Evolutionary conservation across 2,888 invertebrate genomes (phyloP), one percentile per base, ranked within the genome.

Genomic region (Mimas tiliae): DNA sequence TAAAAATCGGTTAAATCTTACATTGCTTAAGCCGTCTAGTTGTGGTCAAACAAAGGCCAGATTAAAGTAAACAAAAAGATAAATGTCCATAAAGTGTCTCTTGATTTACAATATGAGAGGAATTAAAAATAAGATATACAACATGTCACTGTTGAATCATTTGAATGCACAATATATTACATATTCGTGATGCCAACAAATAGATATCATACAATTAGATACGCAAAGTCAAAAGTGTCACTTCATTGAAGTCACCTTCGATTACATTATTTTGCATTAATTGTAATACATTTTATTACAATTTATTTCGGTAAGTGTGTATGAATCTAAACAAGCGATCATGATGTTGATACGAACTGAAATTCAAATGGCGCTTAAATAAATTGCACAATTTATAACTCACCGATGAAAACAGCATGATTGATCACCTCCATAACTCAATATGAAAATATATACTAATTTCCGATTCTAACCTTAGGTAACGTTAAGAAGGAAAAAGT

Each of bases 231-330:
- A 58, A 58, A 19, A 19, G 58, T 38, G 58, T 58, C 58, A 34
- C 33, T 58, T 53, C 55, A 47, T 47, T 8, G 14, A 38, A 45
- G 69, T 68, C 72, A 70, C 69, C 69, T 70, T 65, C 58, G 69
- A 68, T 69, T 72, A 70, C 52, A 69, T 69, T 55, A 71, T 67
- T 69, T 62, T 65, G 42, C 65, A 70, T 69, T 70, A 69, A 71
- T 70, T 70, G 68, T 21, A 47, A 65, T 55, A 65, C 33, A 14
- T 62, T 62, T 45, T 47, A n/a, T 9, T 53, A 27, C 34, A 53
- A 33, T 53, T 33, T 19, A n/a, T 53, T 45, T 12, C 2, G 27
- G 1, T 38, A 0, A 38, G 45, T 11, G 6, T 14, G 45, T 45
- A 38, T 38, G 38, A 38, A 38, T 9, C 38, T 14, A 45, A 45